Evolutionary conservation across 2,888 invertebrate genomes (phyloP).

Genomic region (Physocephala rufipes): DNA sequence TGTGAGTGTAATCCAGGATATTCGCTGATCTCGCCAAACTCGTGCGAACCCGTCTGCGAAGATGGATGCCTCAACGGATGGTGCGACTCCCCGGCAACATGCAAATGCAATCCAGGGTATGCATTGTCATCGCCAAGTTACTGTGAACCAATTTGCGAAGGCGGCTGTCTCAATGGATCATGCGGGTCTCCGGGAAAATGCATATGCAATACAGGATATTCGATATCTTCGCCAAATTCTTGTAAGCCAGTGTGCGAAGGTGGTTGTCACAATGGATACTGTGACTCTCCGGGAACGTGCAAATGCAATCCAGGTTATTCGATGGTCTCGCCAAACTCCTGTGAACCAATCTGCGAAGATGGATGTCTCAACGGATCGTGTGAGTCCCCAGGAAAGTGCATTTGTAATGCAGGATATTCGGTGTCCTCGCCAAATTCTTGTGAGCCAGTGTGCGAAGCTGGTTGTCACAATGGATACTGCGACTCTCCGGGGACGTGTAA

Average conservation of each 20-base stretch:
- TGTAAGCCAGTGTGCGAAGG: slow-evolving; percentile 36
- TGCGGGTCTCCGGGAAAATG: slow-evolving; percentile 24
- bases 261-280: slow-evolving; percentile 53
- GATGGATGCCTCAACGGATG: slow-evolving; percentile 48
- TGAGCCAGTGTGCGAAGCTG: slow-evolving; percentile 58
- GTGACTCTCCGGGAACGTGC: slow-evolving; percentile 55
- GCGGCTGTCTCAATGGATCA: slow-evolving; percentile 18
- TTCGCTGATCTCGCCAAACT: slow-evolving; percentile 39
- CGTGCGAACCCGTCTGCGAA: slow-evolving; percentile 44
- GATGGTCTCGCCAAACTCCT: slow-evolving; percentile 26
- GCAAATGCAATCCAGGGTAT: slow-evolving; percentile 46
- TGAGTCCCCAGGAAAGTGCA: slow-evolving; percentile 54
- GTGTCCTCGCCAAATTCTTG: slow-evolving; percentile 25
- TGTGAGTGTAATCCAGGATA: slow-evolving; percentile 76
- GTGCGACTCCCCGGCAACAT: slow-evolving; percentile 53
- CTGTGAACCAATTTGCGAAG: slow-evolving; percentile 26
- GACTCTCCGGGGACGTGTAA: slow-evolving; percentile 75
- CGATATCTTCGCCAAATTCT: neutral
- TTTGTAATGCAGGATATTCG: slow-evolving; percentile 47
- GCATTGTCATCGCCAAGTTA: neutral
- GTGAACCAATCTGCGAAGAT: slow-evolving; percentile 45
- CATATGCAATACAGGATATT: slow-evolving; percentile 38
- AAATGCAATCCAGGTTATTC: slow-evolving; percentile 47
- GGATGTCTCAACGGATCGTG: slow-evolving; percentile 58
- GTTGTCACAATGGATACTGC: slow-evolving; percentile 75